Evolutionary conservation across 92 coral and sea anemone genomes (phyloP).

Genomic region (Palythoa grandiflora): DNA sequence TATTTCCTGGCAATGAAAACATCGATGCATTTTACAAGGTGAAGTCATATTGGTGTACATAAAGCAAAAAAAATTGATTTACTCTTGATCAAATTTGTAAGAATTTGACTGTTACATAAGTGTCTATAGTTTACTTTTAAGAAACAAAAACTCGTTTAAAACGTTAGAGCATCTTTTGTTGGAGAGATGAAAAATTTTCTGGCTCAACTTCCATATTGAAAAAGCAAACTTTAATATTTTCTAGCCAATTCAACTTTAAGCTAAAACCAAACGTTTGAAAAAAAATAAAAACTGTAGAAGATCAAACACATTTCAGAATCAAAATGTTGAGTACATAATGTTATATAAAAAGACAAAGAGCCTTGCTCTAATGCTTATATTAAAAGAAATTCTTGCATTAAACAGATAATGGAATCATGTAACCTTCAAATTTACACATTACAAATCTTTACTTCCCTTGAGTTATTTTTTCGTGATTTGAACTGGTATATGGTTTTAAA

Average conservation of each 20-base stretch:
- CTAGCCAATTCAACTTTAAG: neutral
- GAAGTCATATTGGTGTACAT: neutral
- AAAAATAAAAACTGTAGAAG: neutral
- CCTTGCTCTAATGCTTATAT: neutral
- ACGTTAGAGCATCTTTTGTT: neutral
- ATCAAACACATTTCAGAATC: neutral
- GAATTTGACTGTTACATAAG: neutral
- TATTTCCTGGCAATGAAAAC: neutral
- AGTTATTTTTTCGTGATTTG: constrained; percentile 36
- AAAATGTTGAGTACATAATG: neutral
- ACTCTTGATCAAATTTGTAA: neutral
- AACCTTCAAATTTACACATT: neutral
- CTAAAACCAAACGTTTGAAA: neutral
- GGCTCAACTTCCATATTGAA: constrained; percentile 5
- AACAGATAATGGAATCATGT: constrained; percentile 26
- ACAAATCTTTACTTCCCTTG: neutral
- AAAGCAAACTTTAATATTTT: neutral
- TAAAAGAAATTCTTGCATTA: neutral
- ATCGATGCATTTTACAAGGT: neutral
- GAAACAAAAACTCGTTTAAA: neutral
- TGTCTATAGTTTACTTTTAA: neutral
- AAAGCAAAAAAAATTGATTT: neutral
- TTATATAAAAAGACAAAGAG: neutral
- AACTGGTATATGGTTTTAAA: constrained; percentile 6
- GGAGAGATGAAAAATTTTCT: neutral